phyloP scores from a whole-genome alignment of 1,140 invertebrate genomes.

The Drosophila simulans region DNA sequence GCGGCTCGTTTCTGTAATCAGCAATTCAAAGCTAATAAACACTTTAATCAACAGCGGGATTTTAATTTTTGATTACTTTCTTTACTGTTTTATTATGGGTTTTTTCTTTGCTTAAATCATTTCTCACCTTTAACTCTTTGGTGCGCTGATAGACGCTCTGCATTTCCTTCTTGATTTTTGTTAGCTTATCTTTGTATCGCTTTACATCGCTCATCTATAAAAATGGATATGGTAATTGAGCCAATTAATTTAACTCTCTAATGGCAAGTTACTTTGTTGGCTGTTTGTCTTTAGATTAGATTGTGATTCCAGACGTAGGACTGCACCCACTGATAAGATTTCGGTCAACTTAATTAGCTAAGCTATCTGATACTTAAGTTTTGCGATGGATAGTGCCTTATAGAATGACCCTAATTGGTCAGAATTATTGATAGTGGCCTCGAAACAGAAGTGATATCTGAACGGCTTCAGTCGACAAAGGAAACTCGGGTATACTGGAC shows the following conservation, averaged over 20 bases:
- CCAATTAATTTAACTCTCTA: conserved; percentile 20
- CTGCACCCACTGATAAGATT: conserved; percentile 29
- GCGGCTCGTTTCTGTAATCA: conserved; percentile 80
- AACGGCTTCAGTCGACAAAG: not conserved
- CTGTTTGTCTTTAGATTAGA: conserved; percentile 37
- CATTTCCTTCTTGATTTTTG: conserved; percentile 81
- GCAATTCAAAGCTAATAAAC: conserved; percentile 47
- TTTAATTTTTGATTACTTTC: conserved; percentile 18
- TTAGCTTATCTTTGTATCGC: conserved; percentile 73
- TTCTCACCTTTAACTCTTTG: conserved; percentile 76
- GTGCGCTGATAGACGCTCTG: conserved; percentile 78
- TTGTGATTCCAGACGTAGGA: conserved; percentile 4
- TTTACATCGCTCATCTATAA: conserved; percentile 75
- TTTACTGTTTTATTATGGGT: conserved; percentile 40
- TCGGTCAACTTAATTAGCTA: conserved; percentile 15
- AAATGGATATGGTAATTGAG: conserved; percentile 14
- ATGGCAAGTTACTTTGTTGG: conserved; percentile 12
- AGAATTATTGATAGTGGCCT: conserved; percentile 3
- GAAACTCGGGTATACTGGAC: not conserved
- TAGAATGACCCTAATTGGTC: conserved; percentile 14
- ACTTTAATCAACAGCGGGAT: conserved; percentile 31
- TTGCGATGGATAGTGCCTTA: conserved; percentile 19
- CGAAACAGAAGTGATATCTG: not conserved
- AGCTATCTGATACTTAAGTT: conserved; percentile 1
- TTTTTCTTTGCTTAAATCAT: conserved; percentile 26